Evolutionary conservation across 2,113 vertebrate species (phyloP).

Genomic region (Coracopsis vasa): DNA sequence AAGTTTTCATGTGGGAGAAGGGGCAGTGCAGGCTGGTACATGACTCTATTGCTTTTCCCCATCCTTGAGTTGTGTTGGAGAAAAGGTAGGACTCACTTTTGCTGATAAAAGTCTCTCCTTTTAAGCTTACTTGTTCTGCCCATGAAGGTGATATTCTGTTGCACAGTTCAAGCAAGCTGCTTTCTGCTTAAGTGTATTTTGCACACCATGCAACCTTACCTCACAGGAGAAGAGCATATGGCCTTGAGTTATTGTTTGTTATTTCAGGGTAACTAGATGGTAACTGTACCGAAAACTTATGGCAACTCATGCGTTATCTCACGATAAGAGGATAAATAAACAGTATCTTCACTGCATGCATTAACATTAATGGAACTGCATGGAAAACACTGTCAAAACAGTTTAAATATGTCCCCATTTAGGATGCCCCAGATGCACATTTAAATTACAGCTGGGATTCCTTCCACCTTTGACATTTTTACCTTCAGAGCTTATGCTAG

Average conservation of each 20-base stretch:
- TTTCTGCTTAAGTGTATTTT: neutral
- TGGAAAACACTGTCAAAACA: neutral
- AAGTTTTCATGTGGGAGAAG: neutral
- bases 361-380: slow-evolving; percentile 37
- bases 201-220: neutral
- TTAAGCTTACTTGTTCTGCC: neutral
- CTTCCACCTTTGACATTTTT: neutral
- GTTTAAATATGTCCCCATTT: neutral
- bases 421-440: neutral
- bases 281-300: slow-evolving; percentile 31
- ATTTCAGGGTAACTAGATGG: slow-evolving; percentile 13
- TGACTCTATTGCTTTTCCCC: neutral
- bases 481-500: neutral
- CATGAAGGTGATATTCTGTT: neutral
- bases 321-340: slow-evolving; percentile 20
- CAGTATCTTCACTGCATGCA: neutral
- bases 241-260: neutral
- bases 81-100: neutral
- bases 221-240: neutral
- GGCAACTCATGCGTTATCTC: slow-evolving; percentile 24
- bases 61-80: neutral
- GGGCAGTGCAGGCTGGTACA: neutral
- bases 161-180: neutral
- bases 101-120: neutral
- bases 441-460: neutral